Evolutionary conservation across 2,113 vertebrate genomes (phyloP).

Genomic region (Isichthys henryi): DNA sequence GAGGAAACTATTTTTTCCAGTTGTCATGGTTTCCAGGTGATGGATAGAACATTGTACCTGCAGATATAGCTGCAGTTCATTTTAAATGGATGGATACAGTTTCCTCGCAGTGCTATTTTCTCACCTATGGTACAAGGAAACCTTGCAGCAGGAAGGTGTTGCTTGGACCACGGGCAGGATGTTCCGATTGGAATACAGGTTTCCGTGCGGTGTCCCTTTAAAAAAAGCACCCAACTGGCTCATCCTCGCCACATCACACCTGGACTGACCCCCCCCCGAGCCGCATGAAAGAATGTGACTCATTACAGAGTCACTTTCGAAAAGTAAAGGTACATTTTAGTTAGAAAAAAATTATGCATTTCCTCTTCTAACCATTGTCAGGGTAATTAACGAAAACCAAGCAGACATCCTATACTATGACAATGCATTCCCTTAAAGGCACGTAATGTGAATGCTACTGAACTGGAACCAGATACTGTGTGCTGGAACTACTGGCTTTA

Average conservation of each 20-base stretch:
- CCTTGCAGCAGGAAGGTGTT: neutral
- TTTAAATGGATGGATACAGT: neutral
- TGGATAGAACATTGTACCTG: neutral
- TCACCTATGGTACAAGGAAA: neutral
- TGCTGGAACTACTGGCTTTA: neutral
- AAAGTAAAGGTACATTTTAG: neutral
- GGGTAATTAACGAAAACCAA: neutral
- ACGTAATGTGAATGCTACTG: neutral
- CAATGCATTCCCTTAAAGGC: neutral
- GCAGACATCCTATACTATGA: neutral
- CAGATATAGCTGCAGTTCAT: neutral
- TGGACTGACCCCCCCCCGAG: neutral
- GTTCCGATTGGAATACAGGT: neutral
- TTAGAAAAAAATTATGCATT: neutral
- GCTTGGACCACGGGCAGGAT: neutral
- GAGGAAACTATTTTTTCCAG: neutral
- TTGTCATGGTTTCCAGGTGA: neutral
- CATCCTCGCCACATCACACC: neutral
- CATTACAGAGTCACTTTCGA: neutral
- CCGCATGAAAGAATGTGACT: neutral
- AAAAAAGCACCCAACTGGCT: neutral
- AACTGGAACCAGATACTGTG: neutral
- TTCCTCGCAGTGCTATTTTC: neutral
- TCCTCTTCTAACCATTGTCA: neutral
- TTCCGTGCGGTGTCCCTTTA: neutral